Conservation (phyloP, 1,140 invertebrate genomes). For the Drosophila pseudoananassae region DNA sequence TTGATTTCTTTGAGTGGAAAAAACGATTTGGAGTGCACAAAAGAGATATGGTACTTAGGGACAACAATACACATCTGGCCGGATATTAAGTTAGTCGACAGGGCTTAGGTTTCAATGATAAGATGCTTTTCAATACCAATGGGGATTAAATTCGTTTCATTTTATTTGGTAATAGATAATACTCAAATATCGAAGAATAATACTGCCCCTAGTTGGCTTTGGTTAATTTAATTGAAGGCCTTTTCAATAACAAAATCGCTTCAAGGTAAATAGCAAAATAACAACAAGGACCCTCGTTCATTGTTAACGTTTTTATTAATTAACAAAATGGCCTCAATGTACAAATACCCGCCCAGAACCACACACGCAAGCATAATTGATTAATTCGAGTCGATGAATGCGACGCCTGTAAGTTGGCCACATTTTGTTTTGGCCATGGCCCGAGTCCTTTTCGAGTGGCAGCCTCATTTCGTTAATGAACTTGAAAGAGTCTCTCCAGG, state of each 20-base stretch:
- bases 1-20: slow-evolving; percentile 47
- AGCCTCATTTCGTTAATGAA: slow-evolving; percentile 65
- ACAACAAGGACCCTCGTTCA: slow-evolving; percentile 22
- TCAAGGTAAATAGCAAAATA: not conserved
- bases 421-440: slow-evolving; percentile 30
- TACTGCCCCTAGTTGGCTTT: not conserved
- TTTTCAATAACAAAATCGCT: not conserved
- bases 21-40: slow-evolving; percentile 18
- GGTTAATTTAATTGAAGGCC: not conserved
- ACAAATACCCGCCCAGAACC: slow-evolving; percentile 7
- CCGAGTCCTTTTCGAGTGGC: slow-evolving; percentile 6
- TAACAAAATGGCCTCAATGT: slow-evolving; percentile 64
- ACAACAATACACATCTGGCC: slow-evolving; percentile 1
- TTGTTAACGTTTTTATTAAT: slow-evolving; percentile 74
- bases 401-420: slow-evolving; percentile 38
- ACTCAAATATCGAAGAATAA: not conserved
- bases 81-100: slow-evolving; percentile 39
- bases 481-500: slow-evolving; percentile 37
- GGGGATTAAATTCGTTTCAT: slow-evolving; percentile 2
- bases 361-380: slow-evolving; percentile 46
- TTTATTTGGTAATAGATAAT: not conserved
- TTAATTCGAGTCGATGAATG: slow-evolving; percentile 48
- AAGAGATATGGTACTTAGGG: slow-evolving; percentile 32
- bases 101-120: slow-evolving; percentile 3
- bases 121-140: not conserved